These are phyloP conservation scores for Amiota mariae DNA, from an alignment of 2,888 invertebrate genomes.

Conservation along the genomic window DNA sequence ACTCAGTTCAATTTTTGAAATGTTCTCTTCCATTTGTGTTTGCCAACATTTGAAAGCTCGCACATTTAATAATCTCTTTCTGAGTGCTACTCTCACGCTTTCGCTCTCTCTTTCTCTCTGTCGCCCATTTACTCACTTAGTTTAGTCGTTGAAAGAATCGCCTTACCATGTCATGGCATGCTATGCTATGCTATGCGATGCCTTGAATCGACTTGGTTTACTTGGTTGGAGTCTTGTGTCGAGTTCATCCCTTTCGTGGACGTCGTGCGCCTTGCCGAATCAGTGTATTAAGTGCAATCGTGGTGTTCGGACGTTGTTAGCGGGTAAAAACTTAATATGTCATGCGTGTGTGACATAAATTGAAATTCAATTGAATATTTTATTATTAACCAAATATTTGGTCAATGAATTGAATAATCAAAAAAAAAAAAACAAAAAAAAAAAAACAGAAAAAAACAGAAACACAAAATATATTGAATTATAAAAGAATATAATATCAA, in stretches of 20 bases:
- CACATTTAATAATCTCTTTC: no score
- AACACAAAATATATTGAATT: no score
- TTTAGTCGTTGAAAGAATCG: no score
- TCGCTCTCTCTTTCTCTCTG: no score
- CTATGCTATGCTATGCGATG: background rate
- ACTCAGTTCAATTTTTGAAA: no score
- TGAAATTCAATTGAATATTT: background rate
- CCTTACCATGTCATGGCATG: background rate
- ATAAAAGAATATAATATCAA: no score
- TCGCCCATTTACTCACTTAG: no score
- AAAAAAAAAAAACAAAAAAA: slow-evolving; percentile 28
- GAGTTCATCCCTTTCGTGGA: background rate
- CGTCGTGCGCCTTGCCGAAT: slow-evolving; percentile 36
- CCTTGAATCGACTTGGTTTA: background rate
- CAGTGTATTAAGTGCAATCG: slow-evolving; percentile 71
- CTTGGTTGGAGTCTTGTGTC: background rate
- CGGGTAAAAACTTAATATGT: slow-evolving; percentile 50
- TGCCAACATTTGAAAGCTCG: no score
- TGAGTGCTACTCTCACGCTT: no score
- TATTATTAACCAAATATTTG: background rate
- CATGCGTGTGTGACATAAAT: slow-evolving; percentile 21
- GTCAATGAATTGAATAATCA: background rate
- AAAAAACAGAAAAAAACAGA: slow-evolving; percentile 20
- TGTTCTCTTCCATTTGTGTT: no score
- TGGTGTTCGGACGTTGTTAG: slow-evolving; percentile 65